Percentiles rank a stretch among this genome's conserved stretches.
These are phyloP conservation scores for Apteryx mantelli DNA, from an alignment of 2,113 vertebrate species.

Conservation along the genomic window DNA sequence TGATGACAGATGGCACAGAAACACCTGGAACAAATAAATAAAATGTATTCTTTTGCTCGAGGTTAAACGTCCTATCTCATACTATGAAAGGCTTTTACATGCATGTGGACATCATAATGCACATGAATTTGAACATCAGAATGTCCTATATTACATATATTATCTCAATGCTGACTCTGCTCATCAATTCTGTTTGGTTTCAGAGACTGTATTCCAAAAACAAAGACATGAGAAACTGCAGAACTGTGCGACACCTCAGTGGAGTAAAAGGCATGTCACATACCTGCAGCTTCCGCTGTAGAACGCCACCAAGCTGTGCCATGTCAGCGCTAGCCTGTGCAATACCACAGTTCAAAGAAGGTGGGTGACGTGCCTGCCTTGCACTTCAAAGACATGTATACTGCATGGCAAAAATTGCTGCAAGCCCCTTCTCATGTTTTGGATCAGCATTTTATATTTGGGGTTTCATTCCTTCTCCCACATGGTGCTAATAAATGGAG, in stretches of 20 bases:
- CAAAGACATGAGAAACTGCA: neutral
- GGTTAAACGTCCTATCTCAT: neutral
- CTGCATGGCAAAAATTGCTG: slow-evolving; percentile 12
- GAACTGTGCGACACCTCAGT: neutral
- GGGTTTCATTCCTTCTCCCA: slow-evolving; percentile 26
- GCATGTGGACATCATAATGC: neutral
- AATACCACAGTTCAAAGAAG: slow-evolving; percentile 66
- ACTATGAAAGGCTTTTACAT: neutral
- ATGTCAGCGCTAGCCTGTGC: slow-evolving; percentile 52
- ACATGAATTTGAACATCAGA: slow-evolving; percentile 12
- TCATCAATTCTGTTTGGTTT: slow-evolving; percentile 40
- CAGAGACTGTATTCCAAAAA: slow-evolving; percentile 34
- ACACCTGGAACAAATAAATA: slow-evolving; percentile 52
- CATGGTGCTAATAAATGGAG: slow-evolving; percentile 53
- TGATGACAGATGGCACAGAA: slow-evolving; percentile 33
- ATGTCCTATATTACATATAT: slow-evolving; percentile 38
- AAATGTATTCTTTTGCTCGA: neutral
- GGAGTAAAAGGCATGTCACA: slow-evolving; percentile 28
- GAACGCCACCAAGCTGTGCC: slow-evolving; percentile 71
- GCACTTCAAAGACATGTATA: slow-evolving; percentile 63
- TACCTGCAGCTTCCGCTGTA: slow-evolving; percentile 30
- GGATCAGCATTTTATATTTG: slow-evolving; percentile 62
- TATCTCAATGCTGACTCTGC: slow-evolving; percentile 1
- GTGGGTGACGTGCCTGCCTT: slow-evolving; percentile 52
- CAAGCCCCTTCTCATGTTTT: slow-evolving; percentile 45